Evolutionary conservation across 2,797 vertebrate species (phyloP).

Genomic region (Labroides dimidiatus): DNA sequence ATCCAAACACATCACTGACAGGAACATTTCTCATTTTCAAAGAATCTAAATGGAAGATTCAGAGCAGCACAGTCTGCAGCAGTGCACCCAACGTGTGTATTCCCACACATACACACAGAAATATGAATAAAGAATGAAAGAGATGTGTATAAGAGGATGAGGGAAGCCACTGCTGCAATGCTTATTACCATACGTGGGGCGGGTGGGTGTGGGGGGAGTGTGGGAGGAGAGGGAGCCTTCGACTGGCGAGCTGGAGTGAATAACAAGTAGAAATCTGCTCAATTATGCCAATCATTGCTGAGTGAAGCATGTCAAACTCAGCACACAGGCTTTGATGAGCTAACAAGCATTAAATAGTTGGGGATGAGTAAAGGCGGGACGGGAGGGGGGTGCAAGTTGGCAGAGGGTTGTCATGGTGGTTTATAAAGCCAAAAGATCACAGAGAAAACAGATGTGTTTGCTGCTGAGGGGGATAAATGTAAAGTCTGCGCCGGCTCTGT

Average conservation of each 20-base stretch:
- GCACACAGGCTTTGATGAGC: slow-evolving; percentile 35
- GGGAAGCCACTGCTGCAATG: slow-evolving; percentile 69
- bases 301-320: slow-evolving; percentile 45
- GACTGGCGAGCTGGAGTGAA: slow-evolving; percentile 62
- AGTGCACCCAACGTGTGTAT: slow-evolving; percentile 31
- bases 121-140: slow-evolving; percentile 57
- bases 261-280: slow-evolving; percentile 67
- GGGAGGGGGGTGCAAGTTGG: background rate
- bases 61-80: slow-evolving; percentile 25
- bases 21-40: slow-evolving; percentile 9
- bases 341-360: slow-evolving; percentile 34
- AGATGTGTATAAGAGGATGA: slow-evolving; percentile 54
- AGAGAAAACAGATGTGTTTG: slow-evolving; percentile 21
- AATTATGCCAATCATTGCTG: slow-evolving; percentile 56
- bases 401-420: slow-evolving; percentile 1
- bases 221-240: slow-evolving; percentile 64
- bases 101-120: slow-evolving; percentile 36
- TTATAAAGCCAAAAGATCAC: slow-evolving; percentile 11
- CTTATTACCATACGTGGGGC: slow-evolving; percentile 68
- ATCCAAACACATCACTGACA: slow-evolving; percentile 34
- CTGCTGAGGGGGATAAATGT: slow-evolving; percentile 11
- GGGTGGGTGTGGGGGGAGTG: slow-evolving; percentile 31
- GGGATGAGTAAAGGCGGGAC: background rate
- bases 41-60: slow-evolving; percentile 19
- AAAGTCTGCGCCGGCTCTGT: background rate